A percentile compares a stretch with the other conserved stretches of the same genome.
These are phyloP conservation scores for Pangasius larnaudii DNA, from an alignment of 2,797 vertebrate species.

Conservation along the genomic window DNA sequence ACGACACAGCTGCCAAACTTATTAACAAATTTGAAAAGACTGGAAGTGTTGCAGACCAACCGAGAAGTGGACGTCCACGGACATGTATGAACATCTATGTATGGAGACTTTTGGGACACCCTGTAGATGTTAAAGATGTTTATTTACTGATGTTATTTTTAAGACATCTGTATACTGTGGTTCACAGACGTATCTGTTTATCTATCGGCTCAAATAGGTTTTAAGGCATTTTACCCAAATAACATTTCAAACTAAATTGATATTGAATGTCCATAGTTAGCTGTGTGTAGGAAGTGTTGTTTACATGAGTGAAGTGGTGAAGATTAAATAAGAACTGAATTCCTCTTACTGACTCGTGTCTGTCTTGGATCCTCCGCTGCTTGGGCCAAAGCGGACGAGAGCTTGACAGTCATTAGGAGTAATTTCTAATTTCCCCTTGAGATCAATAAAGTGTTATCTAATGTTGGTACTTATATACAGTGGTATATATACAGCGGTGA, in stretches of 20 bases:
- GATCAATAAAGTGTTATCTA: not conserved
- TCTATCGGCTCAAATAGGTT: not conserved
- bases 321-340: not conserved
- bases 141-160: not conserved
- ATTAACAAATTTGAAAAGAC: too few species aligned
- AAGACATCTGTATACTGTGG: not conserved
- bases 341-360: not conserved
- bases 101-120: too few species aligned
- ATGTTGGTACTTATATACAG: not conserved
- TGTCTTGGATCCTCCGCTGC: not conserved
- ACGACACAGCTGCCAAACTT: too few species aligned
- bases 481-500: not conserved
- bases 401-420: not conserved
- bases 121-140: not conserved
- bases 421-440: not conserved
- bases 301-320: not conserved
- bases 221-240: not conserved
- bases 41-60: too few species aligned
- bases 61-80: too few species aligned
- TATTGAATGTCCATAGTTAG: conserved; percentile 5
- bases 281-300: conserved; percentile 18
- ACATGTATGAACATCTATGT: too few species aligned
- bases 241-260: not conserved
- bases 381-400: not conserved
- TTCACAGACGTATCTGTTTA: not conserved